Base-by-base conservation (phyloP, 1,140 invertebrate species). In the Drosophila ironensis region DNA sequence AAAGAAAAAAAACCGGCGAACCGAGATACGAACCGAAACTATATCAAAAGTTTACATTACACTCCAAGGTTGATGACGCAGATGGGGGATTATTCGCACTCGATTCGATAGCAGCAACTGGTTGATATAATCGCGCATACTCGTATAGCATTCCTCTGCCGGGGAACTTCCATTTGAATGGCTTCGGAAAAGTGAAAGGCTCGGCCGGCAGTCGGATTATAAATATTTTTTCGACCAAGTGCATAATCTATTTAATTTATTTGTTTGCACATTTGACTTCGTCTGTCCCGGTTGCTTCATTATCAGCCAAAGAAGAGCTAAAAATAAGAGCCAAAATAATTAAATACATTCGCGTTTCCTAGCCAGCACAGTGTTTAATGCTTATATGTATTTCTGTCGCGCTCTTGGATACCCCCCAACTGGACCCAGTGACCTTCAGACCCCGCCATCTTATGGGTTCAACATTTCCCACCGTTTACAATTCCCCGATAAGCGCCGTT, bases 61-160 rank as follows among this genome's bases (percentile, higher is more conserved):
- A 42, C 12, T 60, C 24, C 41, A 61, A 63, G 59, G 54, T 4
- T 35, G 24, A 25, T 60, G 40, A 60, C 59, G 28, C 41, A 40
- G 41, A 61, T 22, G 22, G 41, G 42, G 59, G 59, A 63, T 60
- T 63, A 47, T 12, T 22, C 17, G 51, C 40, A 7, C 8, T 25
- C 12, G n/a, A 3, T 40, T 28, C 8, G 48, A 42, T 52, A 42
- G 11, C n/a, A n/a, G n/a, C 20, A 4, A 41, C 28, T 16, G 19
- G 42, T 46, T 54, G 5, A 12, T 46, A 22, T 30, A 12, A 20
- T 14, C 11, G 8, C 11, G 4, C 3, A 2, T 30, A 11, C 11
- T 11, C 7, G 25, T 30, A 11, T 6, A n/a, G n/a, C n/a, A n/a
- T n/a, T n/a, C n/a, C n/a, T n/a, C n/a, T 12, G 12, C 17, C 33